phyloP scores from a whole-genome alignment of 2,888 invertebrate genomes.

The Mantis religiosa region DNA sequence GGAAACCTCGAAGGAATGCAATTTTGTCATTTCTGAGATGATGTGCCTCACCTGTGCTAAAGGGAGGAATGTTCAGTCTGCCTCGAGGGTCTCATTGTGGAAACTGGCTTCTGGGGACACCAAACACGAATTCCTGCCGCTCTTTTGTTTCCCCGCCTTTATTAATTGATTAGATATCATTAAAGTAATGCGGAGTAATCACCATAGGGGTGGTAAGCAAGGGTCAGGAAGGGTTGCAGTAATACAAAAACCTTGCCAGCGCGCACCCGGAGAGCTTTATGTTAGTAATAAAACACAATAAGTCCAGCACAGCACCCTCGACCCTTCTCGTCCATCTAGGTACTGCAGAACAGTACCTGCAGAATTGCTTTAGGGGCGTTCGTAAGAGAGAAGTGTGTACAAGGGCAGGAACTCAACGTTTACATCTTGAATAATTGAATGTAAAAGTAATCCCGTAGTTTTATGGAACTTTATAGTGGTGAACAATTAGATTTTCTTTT shows the following conservation, averaged over 20 bases:
- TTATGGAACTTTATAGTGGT: too few relatives aligned
- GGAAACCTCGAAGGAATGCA: too few relatives aligned
- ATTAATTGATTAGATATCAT: neutral
- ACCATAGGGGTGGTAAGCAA: neutral
- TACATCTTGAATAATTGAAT: too few relatives aligned
- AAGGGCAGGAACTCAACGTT: too few relatives aligned
- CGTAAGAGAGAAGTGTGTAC: neutral
- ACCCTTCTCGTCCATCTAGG: neutral
- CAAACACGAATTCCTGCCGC: neutral
- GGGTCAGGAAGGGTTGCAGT: neutral
- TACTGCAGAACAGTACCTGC: neutral
- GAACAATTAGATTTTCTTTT: too few relatives aligned
- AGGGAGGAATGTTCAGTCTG: neutral
- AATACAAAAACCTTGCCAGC: neutral
- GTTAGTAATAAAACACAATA: neutral
- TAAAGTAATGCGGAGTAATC: neutral
- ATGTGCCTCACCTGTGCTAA: neutral
- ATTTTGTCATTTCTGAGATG: too few relatives aligned
- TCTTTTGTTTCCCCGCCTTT: neutral
- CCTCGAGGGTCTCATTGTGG: neutral
- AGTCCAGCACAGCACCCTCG: neutral
- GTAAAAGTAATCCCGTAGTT: too few relatives aligned
- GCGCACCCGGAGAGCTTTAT: neutral
- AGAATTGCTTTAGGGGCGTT: neutral
- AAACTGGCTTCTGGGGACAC: neutral